Evolutionary conservation across 2,888 invertebrate genomes (phyloP).

Genomic region (Harpagoxenus sublaevis): DNA sequence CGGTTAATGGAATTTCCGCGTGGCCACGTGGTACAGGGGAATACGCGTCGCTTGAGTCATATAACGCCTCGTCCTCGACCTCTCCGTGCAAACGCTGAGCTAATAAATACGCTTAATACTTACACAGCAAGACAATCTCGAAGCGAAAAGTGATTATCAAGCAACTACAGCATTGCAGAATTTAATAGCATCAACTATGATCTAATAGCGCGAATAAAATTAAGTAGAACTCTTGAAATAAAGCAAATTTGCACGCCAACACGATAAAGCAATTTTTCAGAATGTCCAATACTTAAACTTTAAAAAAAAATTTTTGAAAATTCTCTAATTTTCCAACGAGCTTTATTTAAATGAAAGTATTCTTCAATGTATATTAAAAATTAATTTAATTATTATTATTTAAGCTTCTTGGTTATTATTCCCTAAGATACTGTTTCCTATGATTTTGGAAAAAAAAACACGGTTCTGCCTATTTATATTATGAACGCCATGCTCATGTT

Average conservation of each 20-base stretch:
- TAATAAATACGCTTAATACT: slow-evolving; percentile 47
- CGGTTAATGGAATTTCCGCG: slow-evolving; percentile 52
- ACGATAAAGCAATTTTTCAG: background rate
- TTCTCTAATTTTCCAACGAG: background rate
- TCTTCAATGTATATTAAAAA: background rate
- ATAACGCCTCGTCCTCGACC: slow-evolving; percentile 3
- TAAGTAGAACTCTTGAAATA: background rate
- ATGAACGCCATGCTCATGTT: background rate
- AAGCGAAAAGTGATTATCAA: slow-evolving; percentile 24
- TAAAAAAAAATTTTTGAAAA: background rate
- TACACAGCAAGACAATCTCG: slow-evolving; percentile 20
- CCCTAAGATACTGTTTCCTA: background rate
- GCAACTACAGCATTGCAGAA: slow-evolving; percentile 11
- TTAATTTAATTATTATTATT: background rate
- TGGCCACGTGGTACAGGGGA: slow-evolving; percentile 41
- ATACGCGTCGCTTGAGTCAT: slow-evolving; percentile 27
- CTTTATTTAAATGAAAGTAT: background rate
- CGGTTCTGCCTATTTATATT: background rate
- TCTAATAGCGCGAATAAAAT: background rate
- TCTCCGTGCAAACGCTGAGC: slow-evolving; percentile 17
- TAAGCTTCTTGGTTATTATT: background rate
- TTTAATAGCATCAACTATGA: background rate
- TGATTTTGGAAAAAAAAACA: background rate
- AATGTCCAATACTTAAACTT: background rate
- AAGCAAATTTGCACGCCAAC: background rate